Evolutionary conservation across 1,140 invertebrate species (phyloP).

Genomic region (Plectrocnemia conspersa): DNA sequence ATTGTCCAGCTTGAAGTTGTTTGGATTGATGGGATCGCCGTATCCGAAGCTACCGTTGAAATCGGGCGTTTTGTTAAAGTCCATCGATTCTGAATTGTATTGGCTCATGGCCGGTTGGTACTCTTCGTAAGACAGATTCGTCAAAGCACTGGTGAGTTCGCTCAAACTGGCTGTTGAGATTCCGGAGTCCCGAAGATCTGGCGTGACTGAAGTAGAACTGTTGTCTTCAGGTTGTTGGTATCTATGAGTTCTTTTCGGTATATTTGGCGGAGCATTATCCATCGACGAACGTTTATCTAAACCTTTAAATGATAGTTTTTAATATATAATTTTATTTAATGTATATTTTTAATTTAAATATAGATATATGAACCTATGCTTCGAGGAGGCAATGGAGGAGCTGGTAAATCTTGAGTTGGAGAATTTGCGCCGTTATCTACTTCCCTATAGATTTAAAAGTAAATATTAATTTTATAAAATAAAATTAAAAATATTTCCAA

Average conservation of each 20-base stretch:
- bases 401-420: conserved; percentile 20
- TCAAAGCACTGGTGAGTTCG: conserved; percentile 27
- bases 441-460: conserved; percentile 21
- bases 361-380: conserved; percentile 15
- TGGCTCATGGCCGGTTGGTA: conserved; percentile 15
- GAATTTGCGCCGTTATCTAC: conserved; percentile 23
- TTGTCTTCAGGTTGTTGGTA: conserved; percentile 21
- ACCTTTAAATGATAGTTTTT: conserved; percentile 10
- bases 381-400: conserved; percentile 30
- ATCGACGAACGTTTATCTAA: conserved; percentile 31
- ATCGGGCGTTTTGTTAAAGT: conserved; percentile 27
- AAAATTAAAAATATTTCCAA: not conserved
- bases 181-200: conserved; percentile 30
- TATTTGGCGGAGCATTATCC: conserved; percentile 26
- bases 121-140: conserved; percentile 30
- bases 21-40: conserved; percentile 19
- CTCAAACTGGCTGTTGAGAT: conserved; percentile 33
- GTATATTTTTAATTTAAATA: not conserved
- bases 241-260: conserved; percentile 31
- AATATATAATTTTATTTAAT: not conserved
- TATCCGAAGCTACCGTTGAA: conserved; percentile 25
- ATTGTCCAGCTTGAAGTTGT: conserved; percentile 31
- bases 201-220: conserved; percentile 22
- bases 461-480: conserved; percentile 3
- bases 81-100: conserved; percentile 30